Conservation (phyloP, 2,888 invertebrate genomes). For the Noctua pronuba region DNA sequence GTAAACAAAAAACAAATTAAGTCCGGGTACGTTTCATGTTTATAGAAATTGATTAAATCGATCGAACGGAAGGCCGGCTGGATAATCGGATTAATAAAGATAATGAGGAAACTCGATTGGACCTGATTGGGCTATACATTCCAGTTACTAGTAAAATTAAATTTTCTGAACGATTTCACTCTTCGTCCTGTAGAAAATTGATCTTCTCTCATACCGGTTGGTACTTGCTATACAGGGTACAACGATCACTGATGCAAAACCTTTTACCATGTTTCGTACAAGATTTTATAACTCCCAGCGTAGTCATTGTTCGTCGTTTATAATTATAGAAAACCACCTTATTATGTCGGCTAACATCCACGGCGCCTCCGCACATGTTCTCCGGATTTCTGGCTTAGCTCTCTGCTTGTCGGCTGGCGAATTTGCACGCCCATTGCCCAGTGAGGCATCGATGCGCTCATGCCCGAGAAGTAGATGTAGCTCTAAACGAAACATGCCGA, state of each 20-base stretch:
- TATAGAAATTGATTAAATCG: slow-evolving; percentile 42
- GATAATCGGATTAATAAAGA: slow-evolving; percentile 54
- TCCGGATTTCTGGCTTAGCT: too few relatives aligned
- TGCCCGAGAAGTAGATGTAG: too few relatives aligned
- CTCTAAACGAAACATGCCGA: too few relatives aligned
- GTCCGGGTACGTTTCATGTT: slow-evolving; percentile 27
- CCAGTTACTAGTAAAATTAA: slow-evolving; percentile 12
- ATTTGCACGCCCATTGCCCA: too few relatives aligned
- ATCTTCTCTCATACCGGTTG: background rate
- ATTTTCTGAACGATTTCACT: slow-evolving; percentile 14
- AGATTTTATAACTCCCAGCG: background rate
- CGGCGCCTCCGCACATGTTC: too few relatives aligned
- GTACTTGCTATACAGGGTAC: background rate
- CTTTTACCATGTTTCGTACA: background rate
- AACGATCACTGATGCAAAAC: background rate
- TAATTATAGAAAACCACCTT: too few relatives aligned
- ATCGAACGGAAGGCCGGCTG: slow-evolving; percentile 32
- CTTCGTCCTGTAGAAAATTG: background rate
- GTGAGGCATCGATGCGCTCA: too few relatives aligned
- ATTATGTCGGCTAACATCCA: too few relatives aligned
- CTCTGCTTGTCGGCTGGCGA: too few relatives aligned
- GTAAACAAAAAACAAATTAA: slow-evolving; percentile 28
- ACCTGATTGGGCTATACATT: slow-evolving; percentile 45
- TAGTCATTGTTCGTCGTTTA: background rate
- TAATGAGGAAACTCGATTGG: slow-evolving; percentile 52